These are phyloP conservation scores for Gallinago stenura DNA, from an alignment of 2,797 vertebrate genomes.

Conservation along the genomic window DNA sequence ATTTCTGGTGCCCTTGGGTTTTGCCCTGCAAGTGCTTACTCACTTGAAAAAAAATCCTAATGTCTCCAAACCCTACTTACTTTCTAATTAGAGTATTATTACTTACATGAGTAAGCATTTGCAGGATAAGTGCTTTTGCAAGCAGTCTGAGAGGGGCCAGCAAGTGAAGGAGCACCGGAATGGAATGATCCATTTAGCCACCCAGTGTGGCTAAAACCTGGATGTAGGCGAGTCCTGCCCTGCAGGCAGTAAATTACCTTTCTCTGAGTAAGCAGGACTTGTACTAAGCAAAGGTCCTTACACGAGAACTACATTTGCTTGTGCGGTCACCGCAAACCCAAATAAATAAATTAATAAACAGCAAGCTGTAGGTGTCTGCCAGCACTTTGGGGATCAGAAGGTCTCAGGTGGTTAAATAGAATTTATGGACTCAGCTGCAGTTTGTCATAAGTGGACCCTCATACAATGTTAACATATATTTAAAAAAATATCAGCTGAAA, in stretches of 20 bases:
- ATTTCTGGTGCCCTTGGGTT: conserved; percentile 41
- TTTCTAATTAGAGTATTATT: conserved; percentile 54
- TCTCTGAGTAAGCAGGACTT: conserved; percentile 20
- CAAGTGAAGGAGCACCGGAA: conserved; percentile 39
- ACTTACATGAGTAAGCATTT: conserved; percentile 60
- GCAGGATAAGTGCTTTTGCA: conserved; percentile 26
- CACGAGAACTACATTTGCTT: neutral
- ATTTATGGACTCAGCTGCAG: neutral
- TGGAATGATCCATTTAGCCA: conserved; percentile 57
- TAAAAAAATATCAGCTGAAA: conserved; percentile 21
- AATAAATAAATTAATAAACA: neutral
- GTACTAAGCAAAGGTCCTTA: neutral
- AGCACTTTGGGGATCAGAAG: neutral
- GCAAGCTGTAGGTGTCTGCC: neutral
- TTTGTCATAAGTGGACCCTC: neutral
- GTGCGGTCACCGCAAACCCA: neutral
- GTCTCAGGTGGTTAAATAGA: neutral
- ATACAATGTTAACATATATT: conserved; percentile 16
- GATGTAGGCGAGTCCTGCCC: neutral
- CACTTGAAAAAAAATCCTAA: neutral
- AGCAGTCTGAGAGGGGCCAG: conserved; percentile 18
- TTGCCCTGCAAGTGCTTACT: conserved; percentile 50
- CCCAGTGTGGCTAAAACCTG: neutral
- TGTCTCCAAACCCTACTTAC: conserved; percentile 35
- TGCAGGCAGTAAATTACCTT: conserved; percentile 45